phyloP scores from a whole-genome alignment of 2,888 invertebrate species.

The Pristionchus exspectatus region DNA sequence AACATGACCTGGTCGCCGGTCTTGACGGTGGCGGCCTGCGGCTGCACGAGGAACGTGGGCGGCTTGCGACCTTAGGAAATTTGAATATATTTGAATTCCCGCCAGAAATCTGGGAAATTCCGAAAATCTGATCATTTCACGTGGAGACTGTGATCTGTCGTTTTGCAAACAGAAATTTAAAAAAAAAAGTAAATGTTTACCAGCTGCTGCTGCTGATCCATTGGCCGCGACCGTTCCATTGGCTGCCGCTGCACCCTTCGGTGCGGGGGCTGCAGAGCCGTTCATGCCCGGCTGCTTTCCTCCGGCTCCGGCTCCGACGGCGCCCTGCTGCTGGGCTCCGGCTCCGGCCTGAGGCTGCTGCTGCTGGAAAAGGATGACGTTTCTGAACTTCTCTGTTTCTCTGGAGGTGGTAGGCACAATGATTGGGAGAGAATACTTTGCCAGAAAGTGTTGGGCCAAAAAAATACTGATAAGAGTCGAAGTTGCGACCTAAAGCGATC shows the following conservation, averaged over 20 bases:
- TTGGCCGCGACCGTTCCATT: conserved; percentile 50
- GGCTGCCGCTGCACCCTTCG: conserved; percentile 27
- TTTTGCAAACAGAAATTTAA: too few species aligned
- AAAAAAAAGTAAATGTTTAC: conserved; percentile 53
- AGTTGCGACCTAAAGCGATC: not conserved
- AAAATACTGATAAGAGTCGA: not conserved
- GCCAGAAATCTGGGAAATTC: not conserved
- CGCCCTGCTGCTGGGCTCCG: conserved; percentile 56
- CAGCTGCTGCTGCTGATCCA: conserved; percentile 58
- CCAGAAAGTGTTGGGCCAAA: too few species aligned
- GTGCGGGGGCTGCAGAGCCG: conserved; percentile 54
- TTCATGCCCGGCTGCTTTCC: conserved; percentile 55
- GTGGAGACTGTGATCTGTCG: too few species aligned
- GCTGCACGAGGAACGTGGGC: conserved; percentile 73
- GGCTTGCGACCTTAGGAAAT: conserved; percentile 65
- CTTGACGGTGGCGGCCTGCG: conserved; percentile 72
- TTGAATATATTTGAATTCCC: conserved; percentile 34
- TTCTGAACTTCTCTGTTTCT: too few species aligned
- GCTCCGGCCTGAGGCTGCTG: conserved; percentile 58
- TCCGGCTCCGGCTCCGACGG: conserved; percentile 56
- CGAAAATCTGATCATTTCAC: not conserved
- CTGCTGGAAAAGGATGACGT: conserved; percentile 29
- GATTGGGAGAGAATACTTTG: too few species aligned
- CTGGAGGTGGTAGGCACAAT: too few species aligned
- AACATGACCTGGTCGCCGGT: conserved; percentile 73